phyloP scores from a whole-genome alignment of 2,113 vertebrate species.

The Macheiramphus alcinus region DNA sequence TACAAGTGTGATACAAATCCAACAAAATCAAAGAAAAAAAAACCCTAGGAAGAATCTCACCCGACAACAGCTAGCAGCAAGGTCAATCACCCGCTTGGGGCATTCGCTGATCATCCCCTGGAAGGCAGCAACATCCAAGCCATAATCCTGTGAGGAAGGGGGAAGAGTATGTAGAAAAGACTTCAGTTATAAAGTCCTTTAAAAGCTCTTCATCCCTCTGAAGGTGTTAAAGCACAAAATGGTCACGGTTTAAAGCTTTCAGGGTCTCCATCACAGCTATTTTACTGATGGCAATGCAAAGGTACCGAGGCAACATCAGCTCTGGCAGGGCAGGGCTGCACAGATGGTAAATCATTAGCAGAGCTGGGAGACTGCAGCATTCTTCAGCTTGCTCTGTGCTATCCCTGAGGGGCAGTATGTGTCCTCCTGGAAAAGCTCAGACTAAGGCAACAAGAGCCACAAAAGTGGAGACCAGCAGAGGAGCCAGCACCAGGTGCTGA shows the following conservation, averaged over 20 bases:
- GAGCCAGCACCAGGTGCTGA: not conserved
- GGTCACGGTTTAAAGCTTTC: not conserved
- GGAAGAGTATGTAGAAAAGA: not conserved
- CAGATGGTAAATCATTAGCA: not conserved
- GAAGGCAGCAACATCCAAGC: slow-evolving; percentile 80
- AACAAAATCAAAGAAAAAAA: not conserved
- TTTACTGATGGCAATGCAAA: not conserved
- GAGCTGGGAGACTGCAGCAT: not conserved
- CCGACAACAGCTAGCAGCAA: slow-evolving; percentile 81
- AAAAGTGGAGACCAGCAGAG: not conserved
- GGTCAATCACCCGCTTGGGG: slow-evolving; percentile 75
- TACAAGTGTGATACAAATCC: not conserved
- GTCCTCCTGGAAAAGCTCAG: not conserved
- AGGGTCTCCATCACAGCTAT: not conserved
- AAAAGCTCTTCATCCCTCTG: not conserved
- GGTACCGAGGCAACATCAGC: not conserved
- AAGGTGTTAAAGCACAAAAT: not conserved
- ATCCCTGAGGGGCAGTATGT: not conserved
- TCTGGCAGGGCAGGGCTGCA: not conserved
- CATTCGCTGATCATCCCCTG: slow-evolving; percentile 76
- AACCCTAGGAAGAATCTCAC: slow-evolving; percentile 50
- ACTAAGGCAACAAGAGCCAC: not conserved
- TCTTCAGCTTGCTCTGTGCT: not conserved
- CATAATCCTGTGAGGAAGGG: slow-evolving; percentile 76
- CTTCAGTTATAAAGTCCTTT: not conserved